Base-by-base conservation (phyloP, 2,113 vertebrate species). In the Vimba vimba region DNA sequence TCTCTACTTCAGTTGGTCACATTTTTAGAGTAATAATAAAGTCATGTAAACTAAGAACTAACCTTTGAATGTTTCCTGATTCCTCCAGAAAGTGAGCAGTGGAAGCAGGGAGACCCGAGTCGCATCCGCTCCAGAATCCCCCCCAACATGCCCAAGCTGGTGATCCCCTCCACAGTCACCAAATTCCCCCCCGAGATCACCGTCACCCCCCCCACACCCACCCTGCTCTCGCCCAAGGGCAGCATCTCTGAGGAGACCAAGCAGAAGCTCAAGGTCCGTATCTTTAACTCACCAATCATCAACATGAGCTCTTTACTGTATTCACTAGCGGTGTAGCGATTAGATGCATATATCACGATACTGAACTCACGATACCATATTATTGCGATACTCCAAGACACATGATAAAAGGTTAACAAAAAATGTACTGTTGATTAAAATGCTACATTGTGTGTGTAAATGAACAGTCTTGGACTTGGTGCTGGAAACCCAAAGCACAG, bases 201-300 rank as follows among this genome's bases (percentile, higher is more conserved):
- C 8, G 97, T 99, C 88, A 99, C 98, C 0, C 98, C 98, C 4
- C 97, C 98, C 33, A 99, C 98, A 9, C 98, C 98, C 79, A 99
- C 98, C 23, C 95, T 99, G 60, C 97, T 99, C 85, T 99, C 98
- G 33, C 98, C 98, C 76, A 98, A 98, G 94, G 97, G 98, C 94
- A 98, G 98, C 94, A 97, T 99, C 93, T 99, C 98, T 1, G 97
- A 99, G 93, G 98, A 99, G 92, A 99, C 98, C 93, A 99, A 99
- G 91, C 98, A 97, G 90, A 97, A 96, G 90, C 96, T 99, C 50
- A 99, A 99, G 97, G 98, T 99, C 91, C 87, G 88, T 50, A 8
- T 15, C 21, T 8, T 10, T 17, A 23, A 6, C 12, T 12, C 21
- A 0, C 2, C 15, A 2, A 36, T 15, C 10, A 8, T 43, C 43